Conservation (phyloP, 1,140 invertebrate genomes). For the Brachionus angularis region DNA sequence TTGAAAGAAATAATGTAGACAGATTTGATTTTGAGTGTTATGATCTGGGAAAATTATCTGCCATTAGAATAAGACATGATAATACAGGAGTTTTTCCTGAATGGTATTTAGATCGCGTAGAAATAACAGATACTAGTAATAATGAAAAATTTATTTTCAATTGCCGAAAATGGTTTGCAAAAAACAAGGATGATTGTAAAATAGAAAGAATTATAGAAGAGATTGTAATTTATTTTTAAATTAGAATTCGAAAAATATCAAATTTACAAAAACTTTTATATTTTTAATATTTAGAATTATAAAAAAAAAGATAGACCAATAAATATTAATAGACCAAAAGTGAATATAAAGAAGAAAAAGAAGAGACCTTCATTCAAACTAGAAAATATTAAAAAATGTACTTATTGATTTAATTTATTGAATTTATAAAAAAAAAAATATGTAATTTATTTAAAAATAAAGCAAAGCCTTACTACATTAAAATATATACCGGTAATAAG, state of each 20-base stretch:
- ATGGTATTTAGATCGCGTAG: slow-evolving; percentile 56
- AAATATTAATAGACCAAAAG: not conserved
- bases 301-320: not conserved
- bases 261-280: slow-evolving; percentile 6
- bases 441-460: too few species aligned
- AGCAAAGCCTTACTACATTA: slow-evolving; percentile 21
- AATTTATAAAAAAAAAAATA: not conserved
- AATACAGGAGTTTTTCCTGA: slow-evolving; percentile 53
- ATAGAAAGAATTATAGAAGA: slow-evolving; percentile 56
- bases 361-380: not conserved
- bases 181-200: slow-evolving; percentile 54
- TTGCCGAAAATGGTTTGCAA: slow-evolving; percentile 55
- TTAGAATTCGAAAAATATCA: too few species aligned
- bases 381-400: not conserved
- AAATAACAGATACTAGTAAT: slow-evolving; percentile 51
- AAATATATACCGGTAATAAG: slow-evolving; percentile 15
- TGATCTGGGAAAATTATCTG: slow-evolving; percentile 53
- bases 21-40: slow-evolving; percentile 51
- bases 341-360: not conserved
- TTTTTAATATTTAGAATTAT: not conserved
- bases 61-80: slow-evolving; percentile 56
- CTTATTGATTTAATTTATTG: not conserved
- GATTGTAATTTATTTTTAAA: too few species aligned
- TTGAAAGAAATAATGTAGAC: slow-evolving; percentile 56
- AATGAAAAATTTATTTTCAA: slow-evolving; percentile 52